These are phyloP conservation scores for Telmatochromis sp. DNA, from an alignment of 2,113 vertebrate genomes.

Conservation along the genomic window DNA sequence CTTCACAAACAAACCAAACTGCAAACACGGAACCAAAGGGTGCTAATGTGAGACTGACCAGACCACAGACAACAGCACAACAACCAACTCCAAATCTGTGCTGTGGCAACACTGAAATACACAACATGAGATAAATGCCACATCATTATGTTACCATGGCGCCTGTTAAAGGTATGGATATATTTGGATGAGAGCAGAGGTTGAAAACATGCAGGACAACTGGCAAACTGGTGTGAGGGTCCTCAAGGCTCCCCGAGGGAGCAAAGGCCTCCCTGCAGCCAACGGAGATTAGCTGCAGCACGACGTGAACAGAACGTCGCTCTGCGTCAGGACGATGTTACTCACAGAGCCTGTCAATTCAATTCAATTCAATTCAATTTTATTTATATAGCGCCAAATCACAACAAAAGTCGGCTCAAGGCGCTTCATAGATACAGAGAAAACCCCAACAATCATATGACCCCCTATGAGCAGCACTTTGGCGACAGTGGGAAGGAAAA, in stretches of 20 bases:
- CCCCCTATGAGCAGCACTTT: no score
- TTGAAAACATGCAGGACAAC: neutral
- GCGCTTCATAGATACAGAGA: no score
- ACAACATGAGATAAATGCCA: neutral
- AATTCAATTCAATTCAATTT: no score
- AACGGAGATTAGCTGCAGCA: neutral
- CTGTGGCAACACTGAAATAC: neutral
- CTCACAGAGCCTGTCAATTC: rapidly evolving
- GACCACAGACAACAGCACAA: neutral
- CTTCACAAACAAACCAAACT: neutral
- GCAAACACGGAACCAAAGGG: rapidly evolving
- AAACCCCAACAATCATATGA: no score
- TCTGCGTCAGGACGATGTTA: rapidly evolving
- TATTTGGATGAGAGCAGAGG: neutral
- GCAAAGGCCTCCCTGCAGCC: rapidly evolving
- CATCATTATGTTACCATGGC: rapidly evolving
- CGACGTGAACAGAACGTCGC: rapidly evolving
- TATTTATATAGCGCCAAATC: no score
- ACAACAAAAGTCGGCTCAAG: no score
- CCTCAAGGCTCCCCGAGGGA: rapidly evolving
- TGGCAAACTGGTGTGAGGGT: neutral
- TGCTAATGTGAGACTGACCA: neutral
- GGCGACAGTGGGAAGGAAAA: no score
- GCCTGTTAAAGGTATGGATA: rapidly evolving
- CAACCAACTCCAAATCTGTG: neutral